Conservation (phyloP, 2,113 vertebrate species). For the Anolis carolinensis region DNA sequence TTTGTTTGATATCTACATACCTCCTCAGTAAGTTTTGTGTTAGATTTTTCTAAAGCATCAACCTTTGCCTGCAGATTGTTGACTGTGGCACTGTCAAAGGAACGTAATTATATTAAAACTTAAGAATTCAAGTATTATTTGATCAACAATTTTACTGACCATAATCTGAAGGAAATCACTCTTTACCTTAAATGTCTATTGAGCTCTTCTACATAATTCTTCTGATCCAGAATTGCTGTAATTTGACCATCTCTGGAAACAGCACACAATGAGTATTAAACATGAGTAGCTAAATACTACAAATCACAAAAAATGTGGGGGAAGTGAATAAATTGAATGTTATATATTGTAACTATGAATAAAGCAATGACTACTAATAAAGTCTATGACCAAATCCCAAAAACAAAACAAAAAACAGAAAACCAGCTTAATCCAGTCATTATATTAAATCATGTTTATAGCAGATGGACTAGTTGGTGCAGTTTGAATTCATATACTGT, state of each 20-base stretch:
- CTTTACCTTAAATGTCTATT: conserved; percentile 95
- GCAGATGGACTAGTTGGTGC: neutral
- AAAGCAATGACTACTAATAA: neutral
- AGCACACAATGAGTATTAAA: neutral
- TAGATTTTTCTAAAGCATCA: conserved; percentile 96
- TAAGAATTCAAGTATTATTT: neutral
- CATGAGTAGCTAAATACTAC: neutral
- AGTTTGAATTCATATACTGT: neutral
- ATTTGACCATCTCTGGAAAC: conserved; percentile 91
- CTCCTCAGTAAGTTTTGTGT: conserved; percentile 97
- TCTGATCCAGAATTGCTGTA: conserved; percentile 98
- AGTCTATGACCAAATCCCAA: neutral
- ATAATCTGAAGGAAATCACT: neutral
- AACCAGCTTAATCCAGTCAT: neutral
- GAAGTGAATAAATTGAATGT: too few species aligned
- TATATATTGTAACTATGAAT: too few species aligned
- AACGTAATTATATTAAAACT: conserved; percentile 38
- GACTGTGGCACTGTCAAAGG: conserved; percentile 87
- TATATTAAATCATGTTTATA: neutral
- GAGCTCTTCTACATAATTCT: conserved; percentile 98
- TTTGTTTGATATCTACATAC: conserved; percentile 69
- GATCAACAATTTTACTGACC: neutral
- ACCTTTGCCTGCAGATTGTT: conserved; percentile 98
- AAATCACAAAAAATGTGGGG: neutral
- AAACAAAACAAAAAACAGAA: neutral